Base-by-base conservation (phyloP, 2,797 vertebrate species). In the Orientallactaga sibirica region DNA sequence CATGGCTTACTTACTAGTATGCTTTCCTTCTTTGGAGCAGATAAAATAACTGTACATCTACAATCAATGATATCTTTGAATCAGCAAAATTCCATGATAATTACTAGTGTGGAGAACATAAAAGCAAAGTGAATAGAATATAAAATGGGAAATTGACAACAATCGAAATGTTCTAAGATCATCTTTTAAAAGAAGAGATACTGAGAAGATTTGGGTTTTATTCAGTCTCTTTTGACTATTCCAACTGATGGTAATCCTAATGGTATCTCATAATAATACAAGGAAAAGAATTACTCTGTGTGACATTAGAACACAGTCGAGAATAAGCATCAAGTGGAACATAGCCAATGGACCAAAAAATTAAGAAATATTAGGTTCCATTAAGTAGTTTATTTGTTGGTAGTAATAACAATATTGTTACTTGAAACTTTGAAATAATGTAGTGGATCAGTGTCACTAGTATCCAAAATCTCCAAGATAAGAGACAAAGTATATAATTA, bases 261-360 rank as follows among this genome's bases (percentile, higher is more conserved):
- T 15, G 52, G 61, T 66, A 3, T 73, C 77, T 43, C 7, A 55
- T 86, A 94, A 92, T n/a, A 7, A 71, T 18, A 81, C 1, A 66
- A 8, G 55, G 25, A 41, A 90, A 80, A 43, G 68, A 88, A 52
- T 73, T 80, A 81, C 66, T 88, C 80, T 37, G 66, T 71, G 29
- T 92, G 70, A 80, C 61, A 88, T 91, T 79, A 79, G 43, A 88
- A 84, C 41, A 73, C 5, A 83, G 18, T 95, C 87, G 67, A 73
- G 61, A 62, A n/a, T 79, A 12, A 84, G 33, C 25, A 55, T 75
- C 27, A 64, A 79, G 41, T 75, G 18, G 33, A 83, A 78, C 92
- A 67, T 83, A 78, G 37, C 20, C 11, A 37, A 77, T 64, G 48
- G 33, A 81, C 67, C 33, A 86, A 93, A 77, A n/a, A 20, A 88